Evolutionary conservation across 2,113 vertebrate species (phyloP).

Genomic region (Dasyornis broadbenti): DNA sequence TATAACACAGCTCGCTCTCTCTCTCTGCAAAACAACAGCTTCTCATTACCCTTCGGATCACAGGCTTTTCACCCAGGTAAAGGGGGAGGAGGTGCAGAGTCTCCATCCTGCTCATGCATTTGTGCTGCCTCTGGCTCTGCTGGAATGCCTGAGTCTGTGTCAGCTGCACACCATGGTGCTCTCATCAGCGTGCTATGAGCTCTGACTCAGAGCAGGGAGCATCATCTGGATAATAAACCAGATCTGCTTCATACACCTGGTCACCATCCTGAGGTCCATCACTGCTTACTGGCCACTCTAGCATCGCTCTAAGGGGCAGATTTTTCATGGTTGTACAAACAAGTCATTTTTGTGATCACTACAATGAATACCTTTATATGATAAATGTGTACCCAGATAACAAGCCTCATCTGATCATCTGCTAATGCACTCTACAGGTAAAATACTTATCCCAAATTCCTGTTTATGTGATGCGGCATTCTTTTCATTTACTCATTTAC

Average conservation of each 20-base stretch:
- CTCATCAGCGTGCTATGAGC: not conserved
- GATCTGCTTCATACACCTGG: not conserved
- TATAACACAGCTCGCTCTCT: rapidly evolving
- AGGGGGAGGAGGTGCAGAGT: not conserved
- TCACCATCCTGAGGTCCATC: not conserved
- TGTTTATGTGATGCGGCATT: not conserved
- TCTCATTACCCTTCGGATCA: not conserved
- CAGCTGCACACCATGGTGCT: not conserved
- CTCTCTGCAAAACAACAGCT: not conserved
- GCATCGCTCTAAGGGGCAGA: not conserved
- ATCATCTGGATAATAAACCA: not conserved
- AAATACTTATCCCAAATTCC: not conserved
- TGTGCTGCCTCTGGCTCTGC: not conserved
- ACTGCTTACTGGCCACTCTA: not conserved
- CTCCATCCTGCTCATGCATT: not conserved
- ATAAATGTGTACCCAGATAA: not conserved
- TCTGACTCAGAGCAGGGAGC: not conserved
- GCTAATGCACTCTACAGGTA: not conserved
- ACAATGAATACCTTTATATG: not conserved
- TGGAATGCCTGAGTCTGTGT: not conserved
- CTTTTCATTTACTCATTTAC: not conserved
- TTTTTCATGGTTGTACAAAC: not conserved
- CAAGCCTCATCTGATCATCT: not conserved
- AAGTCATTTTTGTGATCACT: not conserved
- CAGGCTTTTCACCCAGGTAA: not conserved